Percentiles rank a stretch among this genome's conserved stretches.
phyloP scores from a whole-genome alignment of 2,113 vertebrate species.

The Ploceus nigricollis region DNA sequence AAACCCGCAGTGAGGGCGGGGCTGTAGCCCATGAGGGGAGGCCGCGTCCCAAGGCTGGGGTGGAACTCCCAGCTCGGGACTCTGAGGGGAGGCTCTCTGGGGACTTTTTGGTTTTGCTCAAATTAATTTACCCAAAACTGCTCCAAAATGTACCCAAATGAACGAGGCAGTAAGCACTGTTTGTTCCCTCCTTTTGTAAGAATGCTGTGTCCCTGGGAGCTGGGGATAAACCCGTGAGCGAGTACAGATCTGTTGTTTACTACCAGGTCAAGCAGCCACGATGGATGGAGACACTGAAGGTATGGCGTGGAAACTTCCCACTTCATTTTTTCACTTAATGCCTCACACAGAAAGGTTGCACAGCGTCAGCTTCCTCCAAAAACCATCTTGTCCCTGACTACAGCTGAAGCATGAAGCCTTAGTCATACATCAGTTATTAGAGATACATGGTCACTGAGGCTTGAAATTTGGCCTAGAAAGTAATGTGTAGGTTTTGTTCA shows the following conservation, averaged over 20 bases:
- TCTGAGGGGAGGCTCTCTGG: too few relatives aligned
- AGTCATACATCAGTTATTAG: neutral
- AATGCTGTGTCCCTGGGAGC: constrained; percentile 92
- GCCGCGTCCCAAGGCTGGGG: rapidly evolving
- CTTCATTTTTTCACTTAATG: neutral
- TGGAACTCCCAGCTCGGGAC: rapidly evolving
- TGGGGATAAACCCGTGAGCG: constrained; percentile 86
- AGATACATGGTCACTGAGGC: neutral
- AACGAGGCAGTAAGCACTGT: rapidly evolving
- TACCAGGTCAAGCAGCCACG: constrained; percentile 97
- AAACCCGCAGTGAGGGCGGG: rapidly evolving
- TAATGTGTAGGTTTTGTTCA: neutral
- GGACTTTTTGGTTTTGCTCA: neutral
- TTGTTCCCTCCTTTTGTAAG: constrained; percentile 10
- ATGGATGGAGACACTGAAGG: constrained; percentile 98
- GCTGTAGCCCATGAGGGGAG: rapidly evolving
- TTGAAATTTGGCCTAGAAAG: constrained; percentile 26
- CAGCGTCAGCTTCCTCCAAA: neutral
- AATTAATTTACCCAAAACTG: neutral
- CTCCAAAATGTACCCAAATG: too few relatives aligned
- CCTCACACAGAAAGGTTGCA: neutral
- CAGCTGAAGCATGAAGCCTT: neutral
- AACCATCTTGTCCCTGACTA: neutral
- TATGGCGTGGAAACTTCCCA: neutral
- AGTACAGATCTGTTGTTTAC: constrained; percentile 93